Evolutionary conservation across 2,113 vertebrate genomes (phyloP).

Genomic region (Illadopsis cleaveri): DNA sequence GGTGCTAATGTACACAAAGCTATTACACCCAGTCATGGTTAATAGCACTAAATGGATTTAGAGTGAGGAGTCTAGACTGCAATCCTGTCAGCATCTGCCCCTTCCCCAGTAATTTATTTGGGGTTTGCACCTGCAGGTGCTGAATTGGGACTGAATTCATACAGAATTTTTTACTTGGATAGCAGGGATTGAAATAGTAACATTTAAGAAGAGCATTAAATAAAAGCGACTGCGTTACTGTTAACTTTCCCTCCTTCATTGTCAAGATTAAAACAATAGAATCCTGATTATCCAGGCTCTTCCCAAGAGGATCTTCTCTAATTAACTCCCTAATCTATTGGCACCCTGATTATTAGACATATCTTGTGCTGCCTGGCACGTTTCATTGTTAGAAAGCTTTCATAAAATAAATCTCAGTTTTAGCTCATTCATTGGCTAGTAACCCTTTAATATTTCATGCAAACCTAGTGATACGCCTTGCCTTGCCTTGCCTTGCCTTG

Average conservation of each 20-base stretch:
- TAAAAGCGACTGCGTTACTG: background rate
- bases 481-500: background rate
- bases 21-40: conserved; percentile 68
- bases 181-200: conserved; percentile 1
- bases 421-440: background rate
- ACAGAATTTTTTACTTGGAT: conserved; percentile 21
- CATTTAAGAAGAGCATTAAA: conserved; percentile 20
- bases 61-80: conserved; percentile 65
- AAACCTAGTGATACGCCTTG: background rate
- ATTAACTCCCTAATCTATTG: conserved; percentile 22
- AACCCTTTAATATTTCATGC: background rate
- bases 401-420: background rate
- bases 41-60: conserved; percentile 72
- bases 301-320: background rate
- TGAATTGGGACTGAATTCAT: conserved; percentile 34
- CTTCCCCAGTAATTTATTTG: conserved; percentile 60
- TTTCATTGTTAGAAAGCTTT: background rate
- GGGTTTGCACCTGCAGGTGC: conserved; percentile 61
- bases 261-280: conserved; percentile 27
- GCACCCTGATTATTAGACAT: background rate
- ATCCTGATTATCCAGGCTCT: conserved; percentile 21
- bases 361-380: background rate
- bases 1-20: conserved; percentile 59
- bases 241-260: background rate
- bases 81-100: conserved; percentile 68